phyloP scores from a whole-genome alignment of 2,888 invertebrate genomes.

The Cheilosia impressa region DNA sequence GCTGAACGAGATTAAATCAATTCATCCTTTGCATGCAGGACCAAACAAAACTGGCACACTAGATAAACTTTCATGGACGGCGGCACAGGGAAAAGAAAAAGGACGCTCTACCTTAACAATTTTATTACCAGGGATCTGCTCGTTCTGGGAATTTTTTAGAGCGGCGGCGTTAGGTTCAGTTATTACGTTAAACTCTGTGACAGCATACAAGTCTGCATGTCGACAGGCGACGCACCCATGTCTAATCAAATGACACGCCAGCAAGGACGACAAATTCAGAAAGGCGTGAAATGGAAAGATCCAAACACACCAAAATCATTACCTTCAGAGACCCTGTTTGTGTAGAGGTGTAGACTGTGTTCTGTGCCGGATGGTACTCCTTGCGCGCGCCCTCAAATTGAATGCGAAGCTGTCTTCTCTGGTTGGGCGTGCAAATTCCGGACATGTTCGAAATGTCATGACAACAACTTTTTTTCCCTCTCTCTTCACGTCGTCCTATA shows the following conservation, averaged over 20 bases:
- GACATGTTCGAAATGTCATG: conserved; percentile 60
- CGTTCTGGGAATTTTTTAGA: conserved; percentile 2
- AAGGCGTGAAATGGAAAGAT: conserved; percentile 72
- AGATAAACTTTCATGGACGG: conserved; percentile 33
- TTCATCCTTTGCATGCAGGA: not conserved
- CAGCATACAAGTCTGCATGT: conserved; percentile 38
- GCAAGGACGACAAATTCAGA: conserved; percentile 70
- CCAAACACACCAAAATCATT: conserved; percentile 54
- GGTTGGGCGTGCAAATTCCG: conserved; percentile 55
- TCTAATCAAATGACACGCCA: conserved; percentile 73
- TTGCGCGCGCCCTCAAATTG: conserved; percentile 44
- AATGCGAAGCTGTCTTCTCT: conserved; percentile 48
- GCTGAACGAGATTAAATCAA: conserved; percentile 52
- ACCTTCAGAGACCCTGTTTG: conserved; percentile 13
- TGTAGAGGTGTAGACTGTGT: not conserved
- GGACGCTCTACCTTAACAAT: conserved; percentile 49
- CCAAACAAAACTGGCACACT: conserved; percentile 34
- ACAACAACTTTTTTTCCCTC: conserved; percentile 31
- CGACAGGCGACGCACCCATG: conserved; percentile 68
- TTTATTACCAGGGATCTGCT: conserved; percentile 21
- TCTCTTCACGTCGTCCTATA: not conserved
- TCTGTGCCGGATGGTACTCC: conserved; percentile 5
- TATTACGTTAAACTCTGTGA: conserved; percentile 65
- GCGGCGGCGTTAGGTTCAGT: conserved; percentile 18
- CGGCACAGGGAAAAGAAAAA: not conserved